A percentile compares a stretch with the other conserved stretches of the same genome.
Evolutionary conservation across 2,113 vertebrate genomes (phyloP).

Genomic region (Dipodomys ordii): DNA sequence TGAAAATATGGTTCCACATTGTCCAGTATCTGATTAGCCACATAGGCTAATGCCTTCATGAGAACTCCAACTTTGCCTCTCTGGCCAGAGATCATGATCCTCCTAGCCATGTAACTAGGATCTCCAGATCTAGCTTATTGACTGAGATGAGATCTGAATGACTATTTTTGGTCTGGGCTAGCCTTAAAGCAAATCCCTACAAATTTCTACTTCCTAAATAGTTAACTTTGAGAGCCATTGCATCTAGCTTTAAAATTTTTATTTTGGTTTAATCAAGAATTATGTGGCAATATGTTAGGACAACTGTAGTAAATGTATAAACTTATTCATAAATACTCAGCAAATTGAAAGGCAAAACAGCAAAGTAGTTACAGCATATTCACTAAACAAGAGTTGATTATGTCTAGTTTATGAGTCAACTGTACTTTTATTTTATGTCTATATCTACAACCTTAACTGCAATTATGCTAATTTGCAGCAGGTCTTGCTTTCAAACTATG

Average conservation of each 20-base stretch:
- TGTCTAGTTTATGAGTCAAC: conserved; percentile 4
- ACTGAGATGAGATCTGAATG: too few relatives aligned
- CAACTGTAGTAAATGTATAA: not conserved
- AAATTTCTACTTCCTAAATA: too few relatives aligned
- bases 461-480: conserved; percentile 21
- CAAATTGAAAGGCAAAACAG: conserved; percentile 21
- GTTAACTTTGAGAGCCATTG: not conserved
- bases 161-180: too few relatives aligned
- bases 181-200: too few relatives aligned
- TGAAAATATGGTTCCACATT: not conserved
- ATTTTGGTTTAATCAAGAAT: not conserved
- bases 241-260: not conserved
- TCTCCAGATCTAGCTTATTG: too few relatives aligned
- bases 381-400: not conserved
- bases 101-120: too few relatives aligned
- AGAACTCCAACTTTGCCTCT: not conserved
- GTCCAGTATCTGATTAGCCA: too few relatives aligned
- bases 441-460: not conserved
- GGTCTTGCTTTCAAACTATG: conserved; percentile 4
- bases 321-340: not conserved
- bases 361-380: not conserved
- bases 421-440: conserved; percentile 2
- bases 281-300: not conserved
- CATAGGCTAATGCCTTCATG: not conserved
- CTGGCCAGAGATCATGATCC: too few relatives aligned